Conservation (phyloP, 2,797 vertebrate species). For the Chiloscyllium punctatum region DNA sequence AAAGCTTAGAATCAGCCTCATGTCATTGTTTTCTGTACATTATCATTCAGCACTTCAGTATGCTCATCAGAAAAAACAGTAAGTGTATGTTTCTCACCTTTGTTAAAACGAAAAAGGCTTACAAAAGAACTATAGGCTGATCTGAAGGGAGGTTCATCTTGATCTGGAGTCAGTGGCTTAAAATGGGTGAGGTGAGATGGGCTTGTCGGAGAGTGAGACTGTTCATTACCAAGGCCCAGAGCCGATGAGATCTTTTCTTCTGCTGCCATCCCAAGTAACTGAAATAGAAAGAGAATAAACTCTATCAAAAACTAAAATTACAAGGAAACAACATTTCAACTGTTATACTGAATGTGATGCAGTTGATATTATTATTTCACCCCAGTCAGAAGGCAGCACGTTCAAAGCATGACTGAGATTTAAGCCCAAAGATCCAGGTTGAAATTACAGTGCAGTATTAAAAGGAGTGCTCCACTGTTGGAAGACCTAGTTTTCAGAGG, state of each 20-base stretch:
- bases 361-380: background rate
- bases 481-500: background rate
- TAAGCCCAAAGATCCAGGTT: background rate
- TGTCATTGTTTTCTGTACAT: background rate
- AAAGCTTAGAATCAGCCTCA: background rate
- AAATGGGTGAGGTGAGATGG: constrained; percentile 95
- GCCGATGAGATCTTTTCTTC: constrained; percentile 77
- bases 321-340: background rate
- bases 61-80: background rate
- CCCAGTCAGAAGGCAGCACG: background rate
- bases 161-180: constrained; percentile 92
- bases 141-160: constrained; percentile 90
- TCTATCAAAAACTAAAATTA: constrained; percentile 6
- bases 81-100: constrained; percentile 61
- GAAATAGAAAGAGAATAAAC: constrained; percentile 39
- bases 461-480: background rate
- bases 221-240: constrained; percentile 68
- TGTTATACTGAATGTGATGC: background rate
- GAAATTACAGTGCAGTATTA: background rate
- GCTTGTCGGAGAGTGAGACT: constrained; percentile 69
- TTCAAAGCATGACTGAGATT: background rate
- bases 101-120: constrained; percentile 93
- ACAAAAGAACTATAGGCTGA: constrained; percentile 97
- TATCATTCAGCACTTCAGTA: background rate
- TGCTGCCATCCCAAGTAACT: constrained; percentile 81